A percentile compares a stretch with the other conserved stretches of the same genome.
Conservation (phyloP, 1,140 invertebrate genomes). For the Nomia melanderi region DNA sequence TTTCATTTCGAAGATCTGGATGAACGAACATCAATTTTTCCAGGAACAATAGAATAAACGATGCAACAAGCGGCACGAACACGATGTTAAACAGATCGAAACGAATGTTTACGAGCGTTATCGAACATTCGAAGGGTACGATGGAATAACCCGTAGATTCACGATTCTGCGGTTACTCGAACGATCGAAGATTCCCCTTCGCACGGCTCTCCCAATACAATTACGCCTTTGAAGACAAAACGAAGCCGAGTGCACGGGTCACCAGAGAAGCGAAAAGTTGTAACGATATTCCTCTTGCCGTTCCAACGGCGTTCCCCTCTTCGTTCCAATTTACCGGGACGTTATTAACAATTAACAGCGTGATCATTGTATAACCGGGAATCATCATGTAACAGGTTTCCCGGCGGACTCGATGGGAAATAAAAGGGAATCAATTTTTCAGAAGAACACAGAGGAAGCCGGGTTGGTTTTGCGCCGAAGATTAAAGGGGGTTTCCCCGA, state of each 20-base stretch:
- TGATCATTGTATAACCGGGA: background rate
- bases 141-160: no score
- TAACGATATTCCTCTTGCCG: background rate
- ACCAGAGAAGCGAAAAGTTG: background rate
- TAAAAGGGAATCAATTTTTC: background rate
- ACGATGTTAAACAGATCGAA: no score
- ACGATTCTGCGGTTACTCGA: no score
- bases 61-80: no score
- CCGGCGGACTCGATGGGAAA: background rate
- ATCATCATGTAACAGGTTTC: no score
- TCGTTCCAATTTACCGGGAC: slow-evolving; percentile 1
- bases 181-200: no score
- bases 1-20: no score
- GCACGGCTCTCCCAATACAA: no score
- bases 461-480: background rate
- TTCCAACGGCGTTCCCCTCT: background rate
- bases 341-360: slow-evolving; percentile 12
- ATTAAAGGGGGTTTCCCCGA: slow-evolving; percentile 12
- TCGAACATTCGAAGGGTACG: no score
- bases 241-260: background rate
- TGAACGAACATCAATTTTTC: no score
- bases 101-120: no score
- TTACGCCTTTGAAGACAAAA: background rate
- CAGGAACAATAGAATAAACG: no score
- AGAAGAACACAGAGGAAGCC: background rate